Evolutionary conservation across 2,888 invertebrate species (phyloP), one percentile per base, ranked within the genome.

Genomic region (Synanthedon myopaeformis): DNA sequence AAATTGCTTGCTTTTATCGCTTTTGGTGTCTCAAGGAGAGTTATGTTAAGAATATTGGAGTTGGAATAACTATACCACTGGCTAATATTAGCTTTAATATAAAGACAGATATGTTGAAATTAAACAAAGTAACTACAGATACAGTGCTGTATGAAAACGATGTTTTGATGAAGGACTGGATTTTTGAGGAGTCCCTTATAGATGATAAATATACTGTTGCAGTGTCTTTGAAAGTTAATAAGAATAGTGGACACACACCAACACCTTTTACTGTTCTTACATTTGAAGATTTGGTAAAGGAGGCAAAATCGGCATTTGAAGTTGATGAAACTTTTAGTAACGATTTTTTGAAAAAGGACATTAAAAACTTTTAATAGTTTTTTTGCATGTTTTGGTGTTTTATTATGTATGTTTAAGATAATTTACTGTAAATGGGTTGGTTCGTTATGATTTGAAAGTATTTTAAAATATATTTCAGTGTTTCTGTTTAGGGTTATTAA

Each of bases 11-110:
- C 69, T 98, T 98, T 79, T 96, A 93, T 76, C 89, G 98, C 57
- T 90, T 94, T 68, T 98, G 98, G 98, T 94, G 96, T 65, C 85
- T 98, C 52, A 98, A 98, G 79, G 98, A 98, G 76, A 94, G 96
- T 72, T 97, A 96, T 73, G 94, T 96, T 0, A 98, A 98, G 82
- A 97, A 97, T 59, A 89, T 93, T 54, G 97, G 98, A 17, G 85
- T 93, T 23, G 98, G 98, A 41, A 92, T 98, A 53, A 92, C 93
- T 0, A 86, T 93, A 58, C 91, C 94, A 66, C 87, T 98, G 50
- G 86, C 90, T 61, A 89, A 92, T 61, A 90, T 98, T 48, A 92
- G 92, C 79, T 98, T 98, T 78, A 74, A 88, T 52, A 80, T 94
- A 14, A 89, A 89, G 55, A 91, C 92, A 1, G 82, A 80, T 41